Conservation (phyloP, 1,140 invertebrate genomes). For the Calycopis cecrops region DNA sequence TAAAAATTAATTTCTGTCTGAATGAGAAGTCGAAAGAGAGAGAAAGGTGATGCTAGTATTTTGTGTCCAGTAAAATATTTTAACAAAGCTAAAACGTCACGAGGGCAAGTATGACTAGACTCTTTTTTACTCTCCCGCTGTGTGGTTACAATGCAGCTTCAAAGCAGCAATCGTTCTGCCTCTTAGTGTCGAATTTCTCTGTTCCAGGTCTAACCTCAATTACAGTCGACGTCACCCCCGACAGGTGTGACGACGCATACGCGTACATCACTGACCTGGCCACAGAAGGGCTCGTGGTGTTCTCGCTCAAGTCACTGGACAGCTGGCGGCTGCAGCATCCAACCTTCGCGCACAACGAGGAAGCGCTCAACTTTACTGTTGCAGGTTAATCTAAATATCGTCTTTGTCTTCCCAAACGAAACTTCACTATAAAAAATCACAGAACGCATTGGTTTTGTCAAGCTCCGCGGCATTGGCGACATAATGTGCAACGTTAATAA, state of each 20-base stretch:
- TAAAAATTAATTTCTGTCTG: no score
- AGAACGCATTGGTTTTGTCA: no score
- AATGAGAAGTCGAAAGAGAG: no score
- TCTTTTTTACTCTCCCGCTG: no score
- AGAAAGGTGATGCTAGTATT: no score
- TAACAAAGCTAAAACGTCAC: no score
- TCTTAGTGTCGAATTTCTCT: not conserved
- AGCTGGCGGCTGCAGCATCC: slow-evolving; percentile 85
- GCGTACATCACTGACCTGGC: slow-evolving; percentile 84
- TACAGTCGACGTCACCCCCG: slow-evolving; percentile 77
- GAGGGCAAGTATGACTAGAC: no score
- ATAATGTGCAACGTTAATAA: no score
- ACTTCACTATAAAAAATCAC: no score
- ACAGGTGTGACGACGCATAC: slow-evolving; percentile 79
- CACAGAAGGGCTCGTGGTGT: slow-evolving; percentile 82
- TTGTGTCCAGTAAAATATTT: no score
- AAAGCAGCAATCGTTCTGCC: not conserved
- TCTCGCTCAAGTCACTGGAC: slow-evolving; percentile 76
- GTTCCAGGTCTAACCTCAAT: slow-evolving; percentile 78
- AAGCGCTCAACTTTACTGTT: slow-evolving; percentile 80
- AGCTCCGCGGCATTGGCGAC: no score
- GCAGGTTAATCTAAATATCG: slow-evolving; percentile 60
- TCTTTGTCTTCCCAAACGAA: not conserved
- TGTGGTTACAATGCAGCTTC: not conserved
- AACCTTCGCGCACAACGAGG: slow-evolving; percentile 77